Conservation (phyloP, 2,888 invertebrate genomes). For the Mimumesa dahlbomi region DNA sequence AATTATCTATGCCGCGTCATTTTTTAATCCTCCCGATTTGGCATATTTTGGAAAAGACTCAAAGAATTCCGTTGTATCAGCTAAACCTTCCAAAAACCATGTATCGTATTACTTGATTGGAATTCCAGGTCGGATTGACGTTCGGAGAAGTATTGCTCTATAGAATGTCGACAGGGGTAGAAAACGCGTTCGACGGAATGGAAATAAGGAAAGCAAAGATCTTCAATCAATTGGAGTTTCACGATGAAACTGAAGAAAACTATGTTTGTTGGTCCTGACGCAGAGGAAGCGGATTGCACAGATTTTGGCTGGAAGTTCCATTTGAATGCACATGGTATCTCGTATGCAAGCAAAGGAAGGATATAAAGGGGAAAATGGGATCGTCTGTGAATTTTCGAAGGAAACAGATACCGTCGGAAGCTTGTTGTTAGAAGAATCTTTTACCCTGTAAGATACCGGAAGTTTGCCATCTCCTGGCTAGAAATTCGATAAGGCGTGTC, state of each 20-base stretch:
- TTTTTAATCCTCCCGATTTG: neutral
- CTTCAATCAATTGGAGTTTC: neutral
- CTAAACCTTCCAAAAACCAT: neutral
- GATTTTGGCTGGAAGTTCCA: neutral
- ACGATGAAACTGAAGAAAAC: neutral
- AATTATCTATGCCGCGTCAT: too few relatives aligned
- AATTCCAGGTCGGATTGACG: neutral
- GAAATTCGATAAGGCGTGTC: too few relatives aligned
- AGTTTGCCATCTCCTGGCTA: too few relatives aligned
- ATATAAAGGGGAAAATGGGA: neutral
- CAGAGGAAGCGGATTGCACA: neutral
- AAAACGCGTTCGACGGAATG: neutral
- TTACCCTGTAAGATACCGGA: too few relatives aligned
- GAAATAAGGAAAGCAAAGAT: neutral
- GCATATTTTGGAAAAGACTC: neutral
- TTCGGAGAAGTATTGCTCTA: neutral
- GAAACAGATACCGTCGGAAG: neutral
- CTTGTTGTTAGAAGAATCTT: neutral
- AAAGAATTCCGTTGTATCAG: neutral
- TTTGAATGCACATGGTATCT: neutral
- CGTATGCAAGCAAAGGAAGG: conserved; percentile 1
- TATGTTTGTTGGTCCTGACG: neutral
- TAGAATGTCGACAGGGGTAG: neutral
- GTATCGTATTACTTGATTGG: neutral
- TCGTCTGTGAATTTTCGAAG: neutral